phyloP scores from a whole-genome alignment of 2,797 vertebrate species.

The Tamandua tetradactyla region DNA sequence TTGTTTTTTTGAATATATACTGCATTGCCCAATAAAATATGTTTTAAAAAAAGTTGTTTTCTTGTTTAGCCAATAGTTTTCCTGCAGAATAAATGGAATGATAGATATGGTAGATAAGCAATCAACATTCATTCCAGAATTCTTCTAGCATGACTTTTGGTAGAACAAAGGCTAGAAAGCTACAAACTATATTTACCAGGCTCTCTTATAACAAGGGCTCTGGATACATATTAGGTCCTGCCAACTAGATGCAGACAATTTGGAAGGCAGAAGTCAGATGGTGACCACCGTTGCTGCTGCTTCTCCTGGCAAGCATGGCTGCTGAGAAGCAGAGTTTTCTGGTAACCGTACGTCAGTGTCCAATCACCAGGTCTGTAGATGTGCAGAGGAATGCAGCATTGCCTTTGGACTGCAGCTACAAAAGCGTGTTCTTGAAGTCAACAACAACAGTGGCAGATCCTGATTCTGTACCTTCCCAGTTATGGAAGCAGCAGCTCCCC shows the following conservation, averaged over 20 bases:
- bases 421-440: neutral
- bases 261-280: neutral
- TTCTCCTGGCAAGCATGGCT: neutral
- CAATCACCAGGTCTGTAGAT: neutral
- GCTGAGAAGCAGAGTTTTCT: neutral
- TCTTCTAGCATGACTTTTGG: neutral
- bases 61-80: neutral
- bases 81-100: neutral
- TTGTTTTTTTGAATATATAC: no score
- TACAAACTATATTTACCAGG: conserved; percentile 45
- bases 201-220: neutral
- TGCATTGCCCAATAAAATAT: no score
- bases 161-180: neutral
- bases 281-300: neutral
- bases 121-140: neutral
- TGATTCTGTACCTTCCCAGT: neutral
- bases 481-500: neutral
- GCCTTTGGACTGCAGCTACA: neutral
- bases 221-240: conserved; percentile 12
- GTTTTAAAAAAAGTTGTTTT: no score
- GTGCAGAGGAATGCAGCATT: neutral
- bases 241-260: neutral
- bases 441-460: neutral
- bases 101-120: neutral
- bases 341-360: neutral